Percentiles rank a stretch among this genome's conserved stretches.
Evolutionary conservation across 2,113 vertebrate genomes (phyloP).

Genomic region (Phaethornis superciliosus): DNA sequence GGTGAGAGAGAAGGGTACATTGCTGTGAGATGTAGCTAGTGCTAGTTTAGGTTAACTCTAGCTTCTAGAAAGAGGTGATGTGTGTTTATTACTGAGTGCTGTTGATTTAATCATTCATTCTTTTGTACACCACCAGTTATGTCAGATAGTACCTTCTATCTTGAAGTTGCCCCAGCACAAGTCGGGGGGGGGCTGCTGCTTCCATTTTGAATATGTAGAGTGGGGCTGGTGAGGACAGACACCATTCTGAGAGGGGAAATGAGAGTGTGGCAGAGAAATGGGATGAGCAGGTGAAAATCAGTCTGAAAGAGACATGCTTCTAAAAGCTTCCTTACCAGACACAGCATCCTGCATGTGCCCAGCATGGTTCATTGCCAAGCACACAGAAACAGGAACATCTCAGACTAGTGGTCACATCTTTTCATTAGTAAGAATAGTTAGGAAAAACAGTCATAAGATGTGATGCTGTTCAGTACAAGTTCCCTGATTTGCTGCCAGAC

Average conservation of each 20-base stretch:
- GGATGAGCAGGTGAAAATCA: neutral
- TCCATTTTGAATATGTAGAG: neutral
- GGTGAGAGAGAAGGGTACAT: neutral
- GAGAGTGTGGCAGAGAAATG: neutral
- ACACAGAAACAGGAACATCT: neutral
- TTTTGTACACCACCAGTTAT: neutral
- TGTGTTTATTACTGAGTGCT: neutral
- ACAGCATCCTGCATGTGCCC: neutral
- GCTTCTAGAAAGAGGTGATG: neutral
- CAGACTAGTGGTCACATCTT: neutral
- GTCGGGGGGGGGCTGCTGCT: neutral
- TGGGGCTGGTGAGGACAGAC: neutral
- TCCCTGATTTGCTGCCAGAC: neutral
- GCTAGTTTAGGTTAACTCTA: neutral
- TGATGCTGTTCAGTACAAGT: neutral
- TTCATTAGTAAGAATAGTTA: neutral
- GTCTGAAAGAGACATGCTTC: neutral
- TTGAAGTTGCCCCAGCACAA: neutral
- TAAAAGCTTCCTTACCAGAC: neutral
- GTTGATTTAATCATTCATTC: neutral
- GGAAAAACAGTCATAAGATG: neutral
- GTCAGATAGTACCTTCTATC: neutral
- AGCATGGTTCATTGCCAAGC: rapidly evolving
- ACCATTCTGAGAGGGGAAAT: neutral
- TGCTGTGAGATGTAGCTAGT: neutral